A percentile compares a stretch with the other conserved stretches of the same genome.
phyloP scores from a whole-genome alignment of 2,797 vertebrate genomes.

The Phataginus tricuspis region DNA sequence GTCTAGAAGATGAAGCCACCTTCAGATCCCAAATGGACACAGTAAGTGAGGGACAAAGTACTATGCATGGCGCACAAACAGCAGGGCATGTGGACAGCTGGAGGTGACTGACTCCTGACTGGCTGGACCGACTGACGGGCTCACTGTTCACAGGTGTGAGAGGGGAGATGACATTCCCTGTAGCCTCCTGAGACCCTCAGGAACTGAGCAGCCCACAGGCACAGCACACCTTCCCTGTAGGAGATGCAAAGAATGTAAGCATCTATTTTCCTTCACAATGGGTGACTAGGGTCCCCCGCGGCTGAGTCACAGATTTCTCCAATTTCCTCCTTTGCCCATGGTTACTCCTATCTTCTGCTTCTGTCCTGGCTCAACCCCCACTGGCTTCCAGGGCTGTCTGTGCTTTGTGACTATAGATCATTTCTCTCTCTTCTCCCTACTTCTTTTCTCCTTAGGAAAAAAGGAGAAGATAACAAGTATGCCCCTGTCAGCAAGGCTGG shows the following conservation, averaged over 20 bases:
- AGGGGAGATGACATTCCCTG: not conserved
- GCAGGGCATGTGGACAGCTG: not conserved
- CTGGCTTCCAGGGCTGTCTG: not conserved
- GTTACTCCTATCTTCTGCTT: not conserved
- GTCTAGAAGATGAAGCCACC: not conserved
- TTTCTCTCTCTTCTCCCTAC: not conserved
- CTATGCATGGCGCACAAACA: not conserved
- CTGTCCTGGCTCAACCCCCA: not conserved
- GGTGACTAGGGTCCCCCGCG: not conserved
- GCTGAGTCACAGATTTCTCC: not conserved
- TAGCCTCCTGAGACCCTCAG: not conserved
- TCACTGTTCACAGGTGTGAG: not conserved
- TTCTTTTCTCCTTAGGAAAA: not conserved
- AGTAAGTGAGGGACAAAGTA: not conserved
- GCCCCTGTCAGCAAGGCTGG: not conserved
- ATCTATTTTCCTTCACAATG: not conserved
- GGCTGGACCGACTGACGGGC: not conserved
- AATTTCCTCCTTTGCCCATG: not conserved
- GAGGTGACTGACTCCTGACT: not conserved
- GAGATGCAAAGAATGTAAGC: not conserved
- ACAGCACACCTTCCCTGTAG: slow-evolving; percentile 38
- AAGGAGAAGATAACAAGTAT: not conserved
- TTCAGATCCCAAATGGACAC: not conserved
- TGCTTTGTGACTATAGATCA: not conserved
- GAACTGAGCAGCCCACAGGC: not conserved